Conservation (phyloP, 1,140 invertebrate species). For the Hyles vespertilio region DNA sequence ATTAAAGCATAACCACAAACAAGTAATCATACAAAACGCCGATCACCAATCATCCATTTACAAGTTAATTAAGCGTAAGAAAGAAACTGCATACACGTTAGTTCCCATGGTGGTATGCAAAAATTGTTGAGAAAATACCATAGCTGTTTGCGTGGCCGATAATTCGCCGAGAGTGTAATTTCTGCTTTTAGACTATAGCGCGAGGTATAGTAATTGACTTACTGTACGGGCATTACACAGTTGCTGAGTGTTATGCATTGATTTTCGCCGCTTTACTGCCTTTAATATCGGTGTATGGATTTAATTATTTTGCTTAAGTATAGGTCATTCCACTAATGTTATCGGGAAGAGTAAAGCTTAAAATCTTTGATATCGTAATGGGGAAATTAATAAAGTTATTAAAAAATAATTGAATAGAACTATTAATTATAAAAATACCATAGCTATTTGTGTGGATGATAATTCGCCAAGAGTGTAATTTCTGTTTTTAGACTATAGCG, state of each 20-base stretch:
- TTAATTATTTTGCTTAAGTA: too few species aligned
- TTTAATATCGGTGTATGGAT: too few species aligned
- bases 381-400: too few species aligned
- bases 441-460: conserved; percentile 48
- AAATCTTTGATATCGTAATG: too few species aligned
- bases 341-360: too few species aligned
- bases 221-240: conserved; percentile 8
- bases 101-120: conserved; percentile 64
- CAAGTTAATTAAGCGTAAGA: conserved; percentile 13
- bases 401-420: too few species aligned
- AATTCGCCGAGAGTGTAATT: conserved; percentile 43
- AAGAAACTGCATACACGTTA: conserved; percentile 33
- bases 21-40: conserved; percentile 1
- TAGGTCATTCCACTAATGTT: too few species aligned
- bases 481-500: too few species aligned
- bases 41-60: conserved; percentile 10
- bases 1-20: too few species aligned
- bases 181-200: conserved; percentile 51
- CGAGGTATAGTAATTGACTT: conserved; percentile 31
- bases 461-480: conserved; percentile 28
- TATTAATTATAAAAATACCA: too few species aligned
- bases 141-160: conserved; percentile 43
- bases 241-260: too few species aligned
- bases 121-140: conserved; percentile 65
- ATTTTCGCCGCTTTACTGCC: too few species aligned